These are phyloP conservation scores for Dreissena rostriformis DNA, from an alignment of 1,140 invertebrate genomes.

Conservation along the genomic window DNA sequence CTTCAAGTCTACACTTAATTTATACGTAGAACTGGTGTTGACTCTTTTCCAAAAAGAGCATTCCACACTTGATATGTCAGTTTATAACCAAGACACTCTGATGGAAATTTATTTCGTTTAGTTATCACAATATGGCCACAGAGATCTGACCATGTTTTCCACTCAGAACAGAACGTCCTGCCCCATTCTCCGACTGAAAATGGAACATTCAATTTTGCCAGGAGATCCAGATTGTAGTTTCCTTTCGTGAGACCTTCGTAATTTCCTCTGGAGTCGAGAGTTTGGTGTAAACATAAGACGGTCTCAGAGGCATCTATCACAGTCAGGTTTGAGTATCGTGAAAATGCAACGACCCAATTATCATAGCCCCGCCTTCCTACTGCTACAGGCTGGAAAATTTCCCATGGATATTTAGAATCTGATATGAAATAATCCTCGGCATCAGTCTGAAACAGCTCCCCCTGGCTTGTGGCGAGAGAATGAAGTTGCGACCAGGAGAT, in stretches of 20 bases:
- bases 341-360: constrained; percentile 68
- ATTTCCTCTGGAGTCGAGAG: constrained; percentile 52
- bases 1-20: too few species aligned
- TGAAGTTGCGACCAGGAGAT: constrained; percentile 48
- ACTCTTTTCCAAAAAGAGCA: constrained; percentile 6
- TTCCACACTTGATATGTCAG: not conserved
- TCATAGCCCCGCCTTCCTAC: constrained; percentile 71
- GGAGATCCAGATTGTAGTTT: constrained; percentile 45
- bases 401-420: constrained; percentile 66
- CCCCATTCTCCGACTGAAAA: constrained; percentile 33
- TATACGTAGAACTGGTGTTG: not conserved
- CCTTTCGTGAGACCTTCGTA: constrained; percentile 44
- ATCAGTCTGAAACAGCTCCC: constrained; percentile 61
- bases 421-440: constrained; percentile 74
- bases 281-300: constrained; percentile 69
- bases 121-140: constrained; percentile 32
- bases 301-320: constrained; percentile 68
- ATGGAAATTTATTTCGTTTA: constrained; percentile 12
- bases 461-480: constrained; percentile 41
- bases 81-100: constrained; percentile 12
- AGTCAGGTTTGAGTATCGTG: constrained; percentile 52
- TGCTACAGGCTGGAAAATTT: constrained; percentile 65
- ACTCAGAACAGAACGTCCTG: constrained; percentile 23
- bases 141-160: constrained; percentile 39
- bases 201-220: constrained; percentile 22